Conservation (phyloP, 2,113 vertebrate genomes). For the Cyanoliseus patagonus region DNA sequence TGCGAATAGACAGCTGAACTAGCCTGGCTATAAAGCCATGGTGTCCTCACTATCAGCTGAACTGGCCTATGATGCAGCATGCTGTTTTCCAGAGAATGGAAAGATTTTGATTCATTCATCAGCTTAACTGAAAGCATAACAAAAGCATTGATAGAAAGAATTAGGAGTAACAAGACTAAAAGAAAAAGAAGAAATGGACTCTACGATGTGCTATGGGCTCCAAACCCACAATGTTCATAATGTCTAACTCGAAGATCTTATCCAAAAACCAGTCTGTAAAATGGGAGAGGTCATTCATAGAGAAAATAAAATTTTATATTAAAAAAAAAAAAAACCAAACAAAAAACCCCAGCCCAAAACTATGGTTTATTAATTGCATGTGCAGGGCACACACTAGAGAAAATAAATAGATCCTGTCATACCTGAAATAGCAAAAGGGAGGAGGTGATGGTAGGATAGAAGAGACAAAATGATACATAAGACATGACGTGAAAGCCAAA, state of each 20-base stretch:
- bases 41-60: neutral
- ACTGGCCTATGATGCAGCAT: neutral
- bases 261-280: neutral
- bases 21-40: neutral
- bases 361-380: neutral
- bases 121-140: neutral
- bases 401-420: slow-evolving; percentile 22
- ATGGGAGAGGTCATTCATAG: neutral
- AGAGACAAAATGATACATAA: neutral
- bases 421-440: neutral
- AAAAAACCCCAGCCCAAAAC: neutral
- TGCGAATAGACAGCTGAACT: neutral
- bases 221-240: neutral
- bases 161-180: neutral
- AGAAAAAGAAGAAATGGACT: neutral
- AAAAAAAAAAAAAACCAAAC: neutral
- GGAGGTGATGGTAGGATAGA: neutral
- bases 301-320: neutral
- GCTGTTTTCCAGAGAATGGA: neutral
- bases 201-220: neutral
- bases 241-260: neutral
- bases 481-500: neutral
- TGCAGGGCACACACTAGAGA: neutral
- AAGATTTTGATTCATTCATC: neutral
- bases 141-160: neutral